phyloP scores from a whole-genome alignment of 2,888 invertebrate genomes.

The Eilema depressum region DNA sequence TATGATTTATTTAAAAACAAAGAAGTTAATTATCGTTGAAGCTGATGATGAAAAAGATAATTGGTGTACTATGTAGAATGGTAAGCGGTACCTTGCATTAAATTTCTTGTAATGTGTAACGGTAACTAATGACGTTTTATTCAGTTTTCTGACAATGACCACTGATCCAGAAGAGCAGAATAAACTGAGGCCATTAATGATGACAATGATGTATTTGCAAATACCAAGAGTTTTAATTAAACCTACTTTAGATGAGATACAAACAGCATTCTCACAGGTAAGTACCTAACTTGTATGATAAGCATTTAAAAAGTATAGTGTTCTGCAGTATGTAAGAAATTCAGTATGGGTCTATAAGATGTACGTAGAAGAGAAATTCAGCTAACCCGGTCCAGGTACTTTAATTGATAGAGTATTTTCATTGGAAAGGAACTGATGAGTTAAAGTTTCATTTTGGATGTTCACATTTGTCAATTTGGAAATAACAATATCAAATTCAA shows the following conservation, averaged over 20 bases:
- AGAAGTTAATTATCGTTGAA: not conserved
- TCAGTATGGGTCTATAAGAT: not conserved
- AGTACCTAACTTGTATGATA: not conserved
- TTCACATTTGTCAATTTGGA: not conserved
- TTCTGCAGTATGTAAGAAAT: not conserved
- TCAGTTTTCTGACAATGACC: conserved; percentile 82
- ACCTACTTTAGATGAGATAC: conserved; percentile 91
- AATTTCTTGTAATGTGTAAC: not conserved
- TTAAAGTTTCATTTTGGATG: not conserved
- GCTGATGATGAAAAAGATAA: not conserved
- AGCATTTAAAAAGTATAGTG: not conserved
- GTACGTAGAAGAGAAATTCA: not conserved
- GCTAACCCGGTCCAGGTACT: not conserved
- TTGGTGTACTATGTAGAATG: not conserved
- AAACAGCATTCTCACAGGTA: conserved; percentile 89
- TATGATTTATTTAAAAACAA: no score
- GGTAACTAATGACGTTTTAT: not conserved
- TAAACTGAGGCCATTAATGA: conserved; percentile 86
- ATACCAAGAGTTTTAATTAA: conserved; percentile 88
- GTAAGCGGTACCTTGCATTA: not conserved
- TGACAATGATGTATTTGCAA: conserved; percentile 88
- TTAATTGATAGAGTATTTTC: not conserved
- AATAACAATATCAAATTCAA: not conserved
- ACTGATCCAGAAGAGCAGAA: conserved; percentile 80
- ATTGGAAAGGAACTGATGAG: not conserved